phyloP scores from a whole-genome alignment of 2,113 vertebrate species.

The Misgurnus anguillicaudatus region DNA sequence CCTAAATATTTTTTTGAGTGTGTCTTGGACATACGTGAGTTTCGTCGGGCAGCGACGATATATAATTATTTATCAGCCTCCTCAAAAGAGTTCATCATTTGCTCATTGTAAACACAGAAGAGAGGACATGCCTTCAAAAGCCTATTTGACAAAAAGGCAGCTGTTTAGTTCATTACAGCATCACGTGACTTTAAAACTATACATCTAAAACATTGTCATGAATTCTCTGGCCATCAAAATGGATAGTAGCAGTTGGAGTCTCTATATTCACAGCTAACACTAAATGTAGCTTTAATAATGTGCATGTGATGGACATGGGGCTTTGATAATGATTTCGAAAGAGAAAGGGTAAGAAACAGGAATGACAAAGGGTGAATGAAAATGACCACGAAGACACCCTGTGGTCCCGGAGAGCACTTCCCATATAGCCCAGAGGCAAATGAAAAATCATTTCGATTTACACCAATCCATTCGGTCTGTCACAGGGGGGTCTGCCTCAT shows the following conservation, averaged over 20 bases:
- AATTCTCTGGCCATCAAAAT: not conserved
- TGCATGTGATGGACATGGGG: not conserved
- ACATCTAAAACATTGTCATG: conserved; percentile 4
- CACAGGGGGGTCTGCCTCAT: conserved; percentile 63
- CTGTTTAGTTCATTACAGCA: no score
- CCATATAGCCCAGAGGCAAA: conserved; percentile 59
- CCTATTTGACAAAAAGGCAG: no score
- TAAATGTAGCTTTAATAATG: not conserved
- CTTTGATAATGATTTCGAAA: conserved; percentile 27
- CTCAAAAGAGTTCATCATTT: no score
- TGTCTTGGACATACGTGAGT: no score
- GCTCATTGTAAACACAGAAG: no score
- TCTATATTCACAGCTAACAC: not conserved
- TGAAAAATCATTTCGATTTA: not conserved
- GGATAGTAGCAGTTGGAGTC: not conserved
- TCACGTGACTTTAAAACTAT: not conserved
- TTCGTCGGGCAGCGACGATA: no score
- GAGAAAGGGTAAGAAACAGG: conserved; percentile 45
- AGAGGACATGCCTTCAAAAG: no score
- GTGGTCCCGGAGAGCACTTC: conserved; percentile 64
- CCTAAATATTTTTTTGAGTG: no score
- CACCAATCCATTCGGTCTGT: conserved; percentile 55
- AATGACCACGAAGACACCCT: conserved; percentile 55
- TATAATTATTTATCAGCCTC: no score
- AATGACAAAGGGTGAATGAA: conserved; percentile 44